A percentile compares a stretch with the other conserved stretches of the same genome.
phyloP scores from a whole-genome alignment of 2,888 invertebrate genomes.

The Linnaemya vulpina region DNA sequence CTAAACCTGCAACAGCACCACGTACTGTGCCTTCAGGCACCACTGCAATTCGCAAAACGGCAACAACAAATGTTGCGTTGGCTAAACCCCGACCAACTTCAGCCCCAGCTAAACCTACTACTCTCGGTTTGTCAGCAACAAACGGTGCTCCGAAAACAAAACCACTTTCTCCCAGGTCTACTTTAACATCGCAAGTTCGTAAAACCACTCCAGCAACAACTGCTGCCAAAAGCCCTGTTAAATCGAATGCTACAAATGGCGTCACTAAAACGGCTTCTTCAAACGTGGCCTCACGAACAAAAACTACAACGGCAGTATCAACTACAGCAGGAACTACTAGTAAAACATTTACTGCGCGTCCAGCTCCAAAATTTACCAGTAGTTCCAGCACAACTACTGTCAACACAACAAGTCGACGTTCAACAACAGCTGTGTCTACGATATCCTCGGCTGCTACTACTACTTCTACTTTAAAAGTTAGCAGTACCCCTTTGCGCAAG shows the following conservation, averaged over 20 bases:
- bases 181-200: slow-evolving; percentile 78
- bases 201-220: slow-evolving; percentile 74
- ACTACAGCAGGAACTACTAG: slow-evolving; percentile 71
- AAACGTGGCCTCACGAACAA: slow-evolving; percentile 68
- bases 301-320: slow-evolving; percentile 71
- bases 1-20: slow-evolving; percentile 69
- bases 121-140: slow-evolving; percentile 72
- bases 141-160: slow-evolving; percentile 77
- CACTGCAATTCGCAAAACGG: slow-evolving; percentile 72
- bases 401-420: slow-evolving; percentile 74
- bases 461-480: slow-evolving; percentile 68
- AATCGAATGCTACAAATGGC: slow-evolving; percentile 72
- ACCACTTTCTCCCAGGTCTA: slow-evolving; percentile 78
- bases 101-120: slow-evolving; percentile 74
- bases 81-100: slow-evolving; percentile 74
- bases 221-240: slow-evolving; percentile 75
- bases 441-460: slow-evolving; percentile 58
- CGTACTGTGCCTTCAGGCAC: slow-evolving; percentile 60
- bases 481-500: slow-evolving; percentile 72
- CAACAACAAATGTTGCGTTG: slow-evolving; percentile 67
- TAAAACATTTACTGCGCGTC: slow-evolving; percentile 79
- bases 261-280: slow-evolving; percentile 52
- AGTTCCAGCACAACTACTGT: slow-evolving; percentile 59
- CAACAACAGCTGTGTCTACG: slow-evolving; percentile 60
- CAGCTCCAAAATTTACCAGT: slow-evolving; percentile 78